Base-by-base conservation (phyloP, 2,888 invertebrate genomes). In the Orchesella flavescens region DNA sequence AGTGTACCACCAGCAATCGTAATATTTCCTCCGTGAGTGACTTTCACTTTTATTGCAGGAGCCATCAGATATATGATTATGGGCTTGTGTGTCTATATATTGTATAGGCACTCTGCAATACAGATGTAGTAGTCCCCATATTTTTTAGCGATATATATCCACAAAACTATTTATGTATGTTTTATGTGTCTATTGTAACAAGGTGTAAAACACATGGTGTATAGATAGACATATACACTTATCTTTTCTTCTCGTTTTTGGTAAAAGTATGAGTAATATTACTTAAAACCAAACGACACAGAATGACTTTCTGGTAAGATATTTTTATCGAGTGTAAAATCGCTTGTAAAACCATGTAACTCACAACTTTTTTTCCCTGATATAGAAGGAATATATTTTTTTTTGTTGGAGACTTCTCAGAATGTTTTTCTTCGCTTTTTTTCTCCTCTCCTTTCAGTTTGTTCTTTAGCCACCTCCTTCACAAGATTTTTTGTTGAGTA, bases 1-100 rank as follows among this genome's bases (percentile, higher is more conserved):
- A 43, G 53, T 1, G 10, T 5, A 53, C 71, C 55, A 46, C 21
- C n/a, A 59, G 78, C 63, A 79, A 72, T 79, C 72, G 72, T 72
- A 72, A 72, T 72, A 72, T 79, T 79, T 79, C 65, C 71, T 71
- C 65, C 66, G 72, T 79, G 78, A 78, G 71, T 78, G 79, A 79
- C 79, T 79, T 72, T 71, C 79, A 79, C 65, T 79, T 79, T 79
- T 79, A 79, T 79, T 72, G 46, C 72, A 55, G 46, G 46, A 78
- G 72, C 72, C 79, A 79, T 79, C 72, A 79, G 72, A 79, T 72
- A 65, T 78, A 78, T 72, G 79, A 79, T 79, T 79, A 79, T 79
- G 79, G 79, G 72, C 53, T 72, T 53, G 53, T 72, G 65, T 63
- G 76, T 76, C 72, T 79, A 9, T 72, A 46, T 43, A 10, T 34